A percentile compares a stretch with the other conserved stretches of the same genome.
Conservation (phyloP, 2,888 invertebrate genomes). For the Phalangium opilio region DNA sequence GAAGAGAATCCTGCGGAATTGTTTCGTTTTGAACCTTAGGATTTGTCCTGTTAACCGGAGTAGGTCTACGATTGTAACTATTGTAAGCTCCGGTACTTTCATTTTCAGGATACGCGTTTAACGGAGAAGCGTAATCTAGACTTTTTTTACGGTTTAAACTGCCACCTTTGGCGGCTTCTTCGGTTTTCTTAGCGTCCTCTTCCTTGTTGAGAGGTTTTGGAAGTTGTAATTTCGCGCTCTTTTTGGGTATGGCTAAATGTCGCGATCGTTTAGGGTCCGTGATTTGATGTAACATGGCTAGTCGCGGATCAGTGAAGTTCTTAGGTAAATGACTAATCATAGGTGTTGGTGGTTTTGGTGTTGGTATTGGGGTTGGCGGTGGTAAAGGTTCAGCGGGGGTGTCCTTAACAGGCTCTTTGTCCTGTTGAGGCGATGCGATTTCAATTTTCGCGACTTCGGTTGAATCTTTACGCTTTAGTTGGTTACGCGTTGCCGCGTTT, state of each 20-base stretch:
- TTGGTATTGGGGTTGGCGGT: background rate
- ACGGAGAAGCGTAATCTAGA: slow-evolving; percentile 30
- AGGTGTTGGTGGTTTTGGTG: slow-evolving; percentile 2
- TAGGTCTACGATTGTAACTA: slow-evolving; percentile 24
- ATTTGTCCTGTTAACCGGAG: background rate
- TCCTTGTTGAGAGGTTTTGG: background rate
- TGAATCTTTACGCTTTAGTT: background rate
- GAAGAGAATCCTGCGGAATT: background rate
- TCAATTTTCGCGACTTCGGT: background rate
- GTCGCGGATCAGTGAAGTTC: slow-evolving; percentile 14
- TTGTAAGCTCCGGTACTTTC: slow-evolving; percentile 23
- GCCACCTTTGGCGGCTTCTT: slow-evolving; percentile 16
- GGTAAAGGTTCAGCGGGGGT: background rate
- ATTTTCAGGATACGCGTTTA: slow-evolving; percentile 23
- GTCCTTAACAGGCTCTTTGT: background rate
- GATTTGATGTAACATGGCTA: slow-evolving; percentile 11
- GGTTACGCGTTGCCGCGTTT: background rate
- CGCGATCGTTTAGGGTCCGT: background rate
- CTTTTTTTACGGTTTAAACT: slow-evolving; percentile 23
- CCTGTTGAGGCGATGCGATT: too few species aligned
- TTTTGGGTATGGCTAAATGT: too few species aligned
- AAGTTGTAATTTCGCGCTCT: too few species aligned
- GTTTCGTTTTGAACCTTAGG: background rate
- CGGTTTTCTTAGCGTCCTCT: slow-evolving; percentile 8
- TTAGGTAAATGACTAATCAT: slow-evolving; percentile 13